Evolutionary conservation across 1,140 invertebrate species (phyloP).

Genomic region (Holcopasites calliopsidis): DNA sequence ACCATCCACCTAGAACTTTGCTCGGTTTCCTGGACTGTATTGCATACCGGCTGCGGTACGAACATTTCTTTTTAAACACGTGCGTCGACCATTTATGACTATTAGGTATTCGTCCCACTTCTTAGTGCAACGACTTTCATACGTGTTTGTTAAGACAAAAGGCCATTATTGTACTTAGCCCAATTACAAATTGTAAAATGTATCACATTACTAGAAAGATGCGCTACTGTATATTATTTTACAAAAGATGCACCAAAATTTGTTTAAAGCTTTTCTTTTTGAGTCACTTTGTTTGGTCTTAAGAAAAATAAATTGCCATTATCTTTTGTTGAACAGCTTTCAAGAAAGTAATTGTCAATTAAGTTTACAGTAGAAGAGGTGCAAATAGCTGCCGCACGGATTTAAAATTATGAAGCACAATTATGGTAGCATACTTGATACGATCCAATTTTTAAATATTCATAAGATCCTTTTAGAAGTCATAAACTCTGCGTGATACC

Average conservation of each 20-base stretch:
- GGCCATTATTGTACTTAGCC: no score
- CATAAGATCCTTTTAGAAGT: background rate
- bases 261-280: no score
- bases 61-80: background rate
- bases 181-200: no score
- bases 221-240: no score
- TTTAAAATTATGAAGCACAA: background rate
- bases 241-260: no score
- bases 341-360: background rate
- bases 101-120: background rate
- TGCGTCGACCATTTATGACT: background rate
- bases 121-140: background rate
- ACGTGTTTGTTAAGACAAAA: background rate
- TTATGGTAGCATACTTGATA: background rate
- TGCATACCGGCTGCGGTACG: background rate
- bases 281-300: no score
- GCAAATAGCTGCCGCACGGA: background rate
- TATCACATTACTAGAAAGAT: no score
- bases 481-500: background rate
- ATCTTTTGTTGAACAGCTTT: no score
- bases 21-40: conserved; percentile 8
- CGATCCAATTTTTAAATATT: conserved; percentile 14
- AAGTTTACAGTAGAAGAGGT: background rate
- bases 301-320: no score
- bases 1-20: conserved; percentile 14